Base-by-base conservation (phyloP, 2,113 vertebrate species). In the Vidua chalybeata region DNA sequence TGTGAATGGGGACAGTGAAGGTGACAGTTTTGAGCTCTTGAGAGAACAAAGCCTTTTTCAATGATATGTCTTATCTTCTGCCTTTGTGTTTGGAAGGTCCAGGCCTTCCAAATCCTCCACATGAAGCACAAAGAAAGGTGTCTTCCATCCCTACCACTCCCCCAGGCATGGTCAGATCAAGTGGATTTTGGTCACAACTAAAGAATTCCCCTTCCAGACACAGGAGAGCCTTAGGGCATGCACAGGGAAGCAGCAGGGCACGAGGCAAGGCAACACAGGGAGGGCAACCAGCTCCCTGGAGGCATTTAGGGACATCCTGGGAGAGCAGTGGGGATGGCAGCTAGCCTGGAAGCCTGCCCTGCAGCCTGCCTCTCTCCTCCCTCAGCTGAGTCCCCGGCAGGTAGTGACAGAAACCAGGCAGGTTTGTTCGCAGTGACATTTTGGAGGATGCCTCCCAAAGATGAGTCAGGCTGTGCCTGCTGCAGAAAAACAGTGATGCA, bases 391-490 rank as follows among this genome's bases (percentile, higher is more conserved):
- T 55, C 68, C 76, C 54, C 24, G 1, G 91, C 93, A 97, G 86
- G 95, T 96, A 95, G 78, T 59, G 80, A 81, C 84, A 95, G 41
- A 94, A 96, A 76, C 31, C 63, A 33, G 63, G 86, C 84, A 90
- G 83, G 95, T 95, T 86, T 90, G 68, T 56, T 93, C 8, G 0
- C 77, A 45, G 55, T 96, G 93, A 95, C 93, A 95, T 96, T 97
- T 94, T 72, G 77, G 93, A 94, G 92, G 84, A 93, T 93, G 93
- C 68, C 86, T 90, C 91, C 86, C 81, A 30, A 37, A 84, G 84
- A 96, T 96, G 94, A 97, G 76, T 97, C 96, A 96, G 84, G 83
- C 95, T 62, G 45, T 54, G 87, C 67, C 85, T 97, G 92, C 85
- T 95, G 93, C 80, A 26, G 86, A 80, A 94, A 92, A 95, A 95